Evolutionary conservation across 2,888 invertebrate genomes (phyloP).

Genomic region (Nectonema munidae): DNA sequence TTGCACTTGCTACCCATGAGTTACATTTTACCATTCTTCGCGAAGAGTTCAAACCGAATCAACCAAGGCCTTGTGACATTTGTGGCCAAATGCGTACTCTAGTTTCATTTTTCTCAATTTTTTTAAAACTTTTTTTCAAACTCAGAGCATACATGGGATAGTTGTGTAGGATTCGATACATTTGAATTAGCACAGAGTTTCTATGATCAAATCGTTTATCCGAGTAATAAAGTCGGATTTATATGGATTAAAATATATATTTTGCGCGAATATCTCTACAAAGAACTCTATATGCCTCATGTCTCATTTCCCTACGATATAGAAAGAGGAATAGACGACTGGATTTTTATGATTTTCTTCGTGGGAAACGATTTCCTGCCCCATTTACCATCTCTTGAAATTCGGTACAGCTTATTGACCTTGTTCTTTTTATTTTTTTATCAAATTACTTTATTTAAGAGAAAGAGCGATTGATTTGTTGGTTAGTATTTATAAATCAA

Average conservation of each 20-base stretch:
- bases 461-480: conserved; percentile 81
- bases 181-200: no score
- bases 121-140: no score
- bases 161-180: no score
- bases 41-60: conserved; percentile 39
- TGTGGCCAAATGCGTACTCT: conserved; percentile 36
- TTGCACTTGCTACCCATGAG: conserved; percentile 74
- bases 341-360: conserved; percentile 81
- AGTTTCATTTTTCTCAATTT: conserved; percentile 20
- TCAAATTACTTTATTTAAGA: no score
- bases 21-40: conserved; percentile 65
- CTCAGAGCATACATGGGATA: conserved; percentile 62
- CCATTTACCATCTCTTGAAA: conserved; percentile 67
- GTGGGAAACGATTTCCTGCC: conserved; percentile 96
- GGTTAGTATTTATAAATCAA: conserved; percentile 61
- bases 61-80: conserved; percentile 51
- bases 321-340: conserved; percentile 74
- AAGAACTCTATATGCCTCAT: conserved; percentile 36
- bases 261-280: conserved; percentile 56
- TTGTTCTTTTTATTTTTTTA: no score
- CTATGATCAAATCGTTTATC: no score
- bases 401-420: conserved; percentile 53
- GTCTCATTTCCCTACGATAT: conserved; percentile 44
- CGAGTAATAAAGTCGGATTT: no score
- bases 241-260: conserved; percentile 62